Evolutionary conservation across 2,888 invertebrate genomes (phyloP).

Genomic region (Trisateles emortualis): DNA sequence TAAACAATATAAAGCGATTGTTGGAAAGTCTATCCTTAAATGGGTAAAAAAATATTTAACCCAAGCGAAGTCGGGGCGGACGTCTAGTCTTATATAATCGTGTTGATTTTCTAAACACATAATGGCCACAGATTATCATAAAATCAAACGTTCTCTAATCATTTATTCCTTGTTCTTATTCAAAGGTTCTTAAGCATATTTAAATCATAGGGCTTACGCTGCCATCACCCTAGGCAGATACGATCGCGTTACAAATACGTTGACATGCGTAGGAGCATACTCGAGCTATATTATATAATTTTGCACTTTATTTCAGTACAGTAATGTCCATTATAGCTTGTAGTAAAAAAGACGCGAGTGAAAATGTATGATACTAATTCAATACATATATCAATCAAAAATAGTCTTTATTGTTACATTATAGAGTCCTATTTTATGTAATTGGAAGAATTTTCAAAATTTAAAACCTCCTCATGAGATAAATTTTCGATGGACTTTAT

Average conservation of each 20-base stretch:
- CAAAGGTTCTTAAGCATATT: conserved; percentile 56
- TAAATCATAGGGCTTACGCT: conserved; percentile 60
- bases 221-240: conserved; percentile 67
- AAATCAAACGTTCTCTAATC: conserved; percentile 8
- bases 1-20: too few relatives aligned
- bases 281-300: conserved; percentile 17
- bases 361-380: conserved; percentile 30
- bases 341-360: conserved; percentile 3
- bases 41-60: too few relatives aligned
- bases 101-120: neutral
- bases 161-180: conserved; percentile 18
- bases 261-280: conserved; percentile 75
- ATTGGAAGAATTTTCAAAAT: conserved; percentile 4
- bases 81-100: too few relatives aligned
- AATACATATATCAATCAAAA: neutral
- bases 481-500: conserved; percentile 12
- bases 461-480: neutral
- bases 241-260: conserved; percentile 68
- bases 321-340: conserved; percentile 8
- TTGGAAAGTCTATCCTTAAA: too few relatives aligned
- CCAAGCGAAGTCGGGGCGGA: too few relatives aligned
- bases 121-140: neutral
- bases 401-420: fast-evolving
- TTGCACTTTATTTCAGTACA: conserved; percentile 13
- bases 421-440: conserved; percentile 2